A percentile compares a stretch with the other conserved stretches of the same genome.
Conservation (phyloP, 2,113 vertebrate genomes). For the Lasiurus cinereus region DNA sequence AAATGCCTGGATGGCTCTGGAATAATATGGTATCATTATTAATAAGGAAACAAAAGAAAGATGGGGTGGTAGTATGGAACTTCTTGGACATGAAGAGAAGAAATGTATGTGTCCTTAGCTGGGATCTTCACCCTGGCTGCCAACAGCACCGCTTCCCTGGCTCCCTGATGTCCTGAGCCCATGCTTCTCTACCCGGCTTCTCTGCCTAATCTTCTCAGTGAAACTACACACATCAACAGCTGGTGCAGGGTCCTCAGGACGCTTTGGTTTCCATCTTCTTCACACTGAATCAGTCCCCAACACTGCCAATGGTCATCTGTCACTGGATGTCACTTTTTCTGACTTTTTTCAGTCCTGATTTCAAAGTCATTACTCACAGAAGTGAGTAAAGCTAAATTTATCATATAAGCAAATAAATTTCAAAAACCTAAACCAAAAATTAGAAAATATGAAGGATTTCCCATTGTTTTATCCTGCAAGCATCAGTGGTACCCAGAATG, state of each 20-base stretch:
- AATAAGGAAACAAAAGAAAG: neutral
- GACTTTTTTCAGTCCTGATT: conserved; percentile 51
- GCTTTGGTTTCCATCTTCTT: neutral
- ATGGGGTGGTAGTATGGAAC: neutral
- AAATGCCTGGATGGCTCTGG: neutral
- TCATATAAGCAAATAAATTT: conserved; percentile 37
- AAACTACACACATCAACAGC: neutral
- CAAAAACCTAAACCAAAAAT: neutral
- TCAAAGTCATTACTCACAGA: conserved; percentile 29
- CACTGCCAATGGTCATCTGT: neutral
- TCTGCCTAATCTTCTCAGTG: neutral
- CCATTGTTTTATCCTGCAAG: neutral
- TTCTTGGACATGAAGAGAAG: conserved; percentile 33
- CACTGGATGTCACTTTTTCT: neutral
- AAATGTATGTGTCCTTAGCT: neutral
- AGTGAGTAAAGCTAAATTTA: conserved; percentile 10
- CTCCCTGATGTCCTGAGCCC: conserved; percentile 56
- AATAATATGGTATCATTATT: conserved; percentile 44
- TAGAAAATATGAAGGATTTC: neutral
- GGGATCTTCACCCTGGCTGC: neutral
- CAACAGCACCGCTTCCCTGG: neutral
- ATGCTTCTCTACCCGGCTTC: neutral
- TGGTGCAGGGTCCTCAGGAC: neutral
- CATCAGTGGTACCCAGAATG: neutral
- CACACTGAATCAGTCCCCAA: neutral